Percentiles rank a stretch among this genome's conserved stretches.
Evolutionary conservation across 2,797 vertebrate species (phyloP).

Genomic region (Cossypha dichroa): DNA sequence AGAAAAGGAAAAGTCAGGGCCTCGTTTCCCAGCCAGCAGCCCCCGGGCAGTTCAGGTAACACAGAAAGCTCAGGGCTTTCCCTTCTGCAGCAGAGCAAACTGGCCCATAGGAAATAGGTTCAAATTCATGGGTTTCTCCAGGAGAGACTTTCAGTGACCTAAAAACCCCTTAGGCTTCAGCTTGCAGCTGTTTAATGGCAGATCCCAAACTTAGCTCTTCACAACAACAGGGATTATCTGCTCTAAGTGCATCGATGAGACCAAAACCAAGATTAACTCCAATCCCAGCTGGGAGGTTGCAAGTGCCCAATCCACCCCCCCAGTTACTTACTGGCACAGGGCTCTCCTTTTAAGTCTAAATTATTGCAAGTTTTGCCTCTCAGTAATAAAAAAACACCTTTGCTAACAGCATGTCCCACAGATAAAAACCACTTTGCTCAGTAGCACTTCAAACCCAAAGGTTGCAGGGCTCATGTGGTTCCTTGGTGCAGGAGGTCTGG

Average conservation of each 20-base stretch:
- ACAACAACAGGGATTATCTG: constrained; percentile 46
- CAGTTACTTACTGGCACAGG: not conserved
- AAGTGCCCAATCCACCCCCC: not conserved
- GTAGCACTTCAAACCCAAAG: not conserved
- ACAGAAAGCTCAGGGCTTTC: not conserved
- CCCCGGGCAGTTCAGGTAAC: not conserved
- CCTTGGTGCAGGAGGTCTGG: fast-evolving
- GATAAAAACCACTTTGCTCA: fast-evolving
- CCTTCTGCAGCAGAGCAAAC: not conserved
- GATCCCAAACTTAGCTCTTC: constrained; percentile 33
- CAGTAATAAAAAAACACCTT: not conserved
- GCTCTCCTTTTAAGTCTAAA: not conserved
- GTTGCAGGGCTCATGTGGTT: not conserved
- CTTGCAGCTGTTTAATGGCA: not conserved
- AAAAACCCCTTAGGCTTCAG: not conserved
- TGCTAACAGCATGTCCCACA: not conserved
- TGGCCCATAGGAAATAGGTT: not conserved
- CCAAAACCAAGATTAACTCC: constrained; percentile 47
- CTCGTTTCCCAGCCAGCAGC: not conserved
- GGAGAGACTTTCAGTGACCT: not conserved
- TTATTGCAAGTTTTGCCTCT: not conserved
- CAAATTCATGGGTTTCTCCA: not conserved
- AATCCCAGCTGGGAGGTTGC: not conserved
- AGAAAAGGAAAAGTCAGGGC: not conserved
- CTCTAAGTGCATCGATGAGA: not conserved